A percentile compares a stretch with the other conserved stretches of the same genome.
These are phyloP conservation scores for Scrobipalpa costella DNA, from an alignment of 2,888 invertebrate genomes.

Conservation along the genomic window DNA sequence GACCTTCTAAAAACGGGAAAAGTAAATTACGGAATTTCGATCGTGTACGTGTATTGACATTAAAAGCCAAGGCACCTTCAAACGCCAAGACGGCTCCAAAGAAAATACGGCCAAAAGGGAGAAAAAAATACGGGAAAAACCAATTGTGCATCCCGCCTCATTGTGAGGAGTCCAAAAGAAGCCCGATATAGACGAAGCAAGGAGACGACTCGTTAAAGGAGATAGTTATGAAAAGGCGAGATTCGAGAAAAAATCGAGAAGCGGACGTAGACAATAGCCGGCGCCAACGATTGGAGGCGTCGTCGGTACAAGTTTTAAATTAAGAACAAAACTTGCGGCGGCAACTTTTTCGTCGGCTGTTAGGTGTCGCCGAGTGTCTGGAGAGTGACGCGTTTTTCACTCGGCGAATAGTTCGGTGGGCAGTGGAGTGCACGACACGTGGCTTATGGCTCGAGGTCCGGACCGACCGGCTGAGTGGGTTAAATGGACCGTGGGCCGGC, in stretches of 20 bases:
- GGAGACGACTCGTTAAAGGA: slow-evolving; percentile 55
- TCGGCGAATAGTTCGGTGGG: slow-evolving; percentile 33
- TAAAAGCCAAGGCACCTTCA: slow-evolving; percentile 41
- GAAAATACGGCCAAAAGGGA: slow-evolving; percentile 41
- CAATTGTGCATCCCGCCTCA: slow-evolving; percentile 56
- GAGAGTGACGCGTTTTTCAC: background rate
- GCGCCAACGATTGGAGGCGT: slow-evolving; percentile 43
- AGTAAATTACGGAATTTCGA: slow-evolving; percentile 28
- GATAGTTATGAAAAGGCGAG: slow-evolving; percentile 55
- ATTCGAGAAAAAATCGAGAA: slow-evolving; percentile 53
- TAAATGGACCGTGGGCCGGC: slow-evolving; percentile 72
- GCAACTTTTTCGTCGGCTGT: slow-evolving; percentile 1
- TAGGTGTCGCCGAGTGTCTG: background rate
- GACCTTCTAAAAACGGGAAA: slow-evolving; percentile 14
- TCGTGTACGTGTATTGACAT: slow-evolving; percentile 35
- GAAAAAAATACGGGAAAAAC: slow-evolving; percentile 49
- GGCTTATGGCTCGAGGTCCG: slow-evolving; percentile 53
- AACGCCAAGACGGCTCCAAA: slow-evolving; percentile 40
- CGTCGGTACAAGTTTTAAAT: slow-evolving; percentile 57
- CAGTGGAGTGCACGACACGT: slow-evolving; percentile 42
- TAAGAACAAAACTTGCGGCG: slow-evolving; percentile 48
- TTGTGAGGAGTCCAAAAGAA: slow-evolving; percentile 54
- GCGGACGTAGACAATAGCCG: slow-evolving; percentile 54
- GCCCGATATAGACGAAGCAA: slow-evolving; percentile 52
- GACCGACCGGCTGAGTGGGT: slow-evolving; percentile 64